phyloP scores from a whole-genome alignment of 1,140 invertebrate species.

The Coenobita brevimanus region DNA sequence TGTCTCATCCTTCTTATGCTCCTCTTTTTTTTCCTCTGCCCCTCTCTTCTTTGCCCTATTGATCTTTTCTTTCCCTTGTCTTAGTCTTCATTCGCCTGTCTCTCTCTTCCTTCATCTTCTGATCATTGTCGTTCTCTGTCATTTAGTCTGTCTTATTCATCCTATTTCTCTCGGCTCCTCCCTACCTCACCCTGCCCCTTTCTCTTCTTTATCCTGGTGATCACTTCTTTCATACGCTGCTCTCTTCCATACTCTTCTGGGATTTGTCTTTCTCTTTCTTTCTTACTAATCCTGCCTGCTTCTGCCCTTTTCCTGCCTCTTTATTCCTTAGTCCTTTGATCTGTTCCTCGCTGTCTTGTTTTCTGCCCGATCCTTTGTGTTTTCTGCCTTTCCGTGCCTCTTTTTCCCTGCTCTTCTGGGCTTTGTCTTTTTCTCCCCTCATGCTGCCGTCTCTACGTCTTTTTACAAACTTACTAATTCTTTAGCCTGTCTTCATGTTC shows the following conservation, averaged over 20 bases:
- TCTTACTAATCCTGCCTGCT: neutral
- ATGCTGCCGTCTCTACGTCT: neutral
- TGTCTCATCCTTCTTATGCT: no score
- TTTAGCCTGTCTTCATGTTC: no score
- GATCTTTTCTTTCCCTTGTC: neutral
- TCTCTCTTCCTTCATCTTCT: neutral
- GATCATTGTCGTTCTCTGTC: neutral
- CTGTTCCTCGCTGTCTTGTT: no score
- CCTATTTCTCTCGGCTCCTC: neutral
- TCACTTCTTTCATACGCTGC: no score
- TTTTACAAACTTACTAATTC: neutral
- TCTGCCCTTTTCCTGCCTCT: neutral
- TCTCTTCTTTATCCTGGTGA: no score
- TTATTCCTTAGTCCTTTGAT: no score
- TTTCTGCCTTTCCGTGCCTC: neutral
- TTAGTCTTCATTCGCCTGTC: neutral
- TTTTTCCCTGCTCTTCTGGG: neutral
- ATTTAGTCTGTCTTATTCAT: neutral
- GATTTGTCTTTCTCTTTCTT: neutral
- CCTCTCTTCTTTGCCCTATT: neutral
- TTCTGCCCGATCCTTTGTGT: neutral
- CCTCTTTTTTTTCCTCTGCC: neutral
- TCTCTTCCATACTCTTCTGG: neutral
- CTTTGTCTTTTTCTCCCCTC: neutral
- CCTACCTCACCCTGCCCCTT: neutral